Evolutionary conservation across 2,888 invertebrate species (phyloP).

Genomic region (Bimastos eiseni): DNA sequence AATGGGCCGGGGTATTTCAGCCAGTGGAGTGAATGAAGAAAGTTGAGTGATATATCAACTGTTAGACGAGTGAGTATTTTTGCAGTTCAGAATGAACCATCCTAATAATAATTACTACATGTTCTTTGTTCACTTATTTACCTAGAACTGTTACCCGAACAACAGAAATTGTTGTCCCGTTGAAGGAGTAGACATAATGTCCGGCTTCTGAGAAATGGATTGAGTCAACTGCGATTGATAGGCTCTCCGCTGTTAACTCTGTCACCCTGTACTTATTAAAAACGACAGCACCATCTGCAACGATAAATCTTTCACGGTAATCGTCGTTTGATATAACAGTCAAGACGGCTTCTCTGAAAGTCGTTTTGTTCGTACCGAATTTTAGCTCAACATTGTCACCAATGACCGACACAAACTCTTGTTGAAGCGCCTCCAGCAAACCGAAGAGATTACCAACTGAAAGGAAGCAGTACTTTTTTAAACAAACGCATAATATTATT

Average conservation of each 20-base stretch:
- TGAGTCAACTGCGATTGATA: not conserved
- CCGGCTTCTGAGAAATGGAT: not conserved
- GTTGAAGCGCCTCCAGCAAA: not conserved
- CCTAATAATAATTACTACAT: not conserved
- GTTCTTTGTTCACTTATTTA: not conserved
- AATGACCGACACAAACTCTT: not conserved
- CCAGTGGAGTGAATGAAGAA: too few species aligned
- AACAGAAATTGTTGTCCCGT: not conserved
- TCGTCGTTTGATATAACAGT: not conserved
- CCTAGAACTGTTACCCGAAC: slow-evolving; percentile 4
- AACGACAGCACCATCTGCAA: not conserved
- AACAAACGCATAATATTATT: too few species aligned
- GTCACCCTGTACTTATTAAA: not conserved
- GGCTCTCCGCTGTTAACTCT: not conserved
- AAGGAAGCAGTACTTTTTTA: not conserved
- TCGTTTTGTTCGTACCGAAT: slow-evolving; percentile 2
- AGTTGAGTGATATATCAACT: too few species aligned
- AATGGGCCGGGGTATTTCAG: too few species aligned
- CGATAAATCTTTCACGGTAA: not conserved
- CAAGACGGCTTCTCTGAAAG: not conserved
- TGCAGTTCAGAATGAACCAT: too few species aligned
- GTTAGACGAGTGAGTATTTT: too few species aligned
- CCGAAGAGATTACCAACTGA: not conserved
- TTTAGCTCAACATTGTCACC: not conserved
- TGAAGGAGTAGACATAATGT: not conserved